Conservation (phyloP, 2,797 vertebrate species). For the Sarcophilus harrisii region DNA sequence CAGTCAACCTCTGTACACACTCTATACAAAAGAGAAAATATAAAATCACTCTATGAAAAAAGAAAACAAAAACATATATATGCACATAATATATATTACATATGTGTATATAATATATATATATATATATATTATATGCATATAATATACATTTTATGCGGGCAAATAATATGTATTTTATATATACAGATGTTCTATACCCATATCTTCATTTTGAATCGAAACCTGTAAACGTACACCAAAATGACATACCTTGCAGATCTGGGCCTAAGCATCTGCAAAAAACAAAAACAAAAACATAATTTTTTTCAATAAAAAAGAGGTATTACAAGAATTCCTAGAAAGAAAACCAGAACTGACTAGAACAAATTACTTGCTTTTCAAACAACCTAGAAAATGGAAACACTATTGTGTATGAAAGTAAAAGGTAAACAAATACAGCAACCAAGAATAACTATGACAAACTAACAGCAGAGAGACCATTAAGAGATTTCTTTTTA, state of each 20-base stretch:
- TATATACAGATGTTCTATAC: constrained; percentile 3
- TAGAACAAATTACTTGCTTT: neutral
- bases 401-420: neutral
- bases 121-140: neutral
- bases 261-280: neutral
- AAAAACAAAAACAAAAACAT: neutral
- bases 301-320: neutral
- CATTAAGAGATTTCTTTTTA: neutral
- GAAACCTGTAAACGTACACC: constrained; percentile 1
- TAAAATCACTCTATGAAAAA: neutral
- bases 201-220: neutral
- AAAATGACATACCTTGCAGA: neutral
- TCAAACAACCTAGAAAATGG: neutral
- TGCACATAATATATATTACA: neutral
- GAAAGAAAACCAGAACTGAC: neutral
- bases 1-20: neutral
- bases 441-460: neutral
- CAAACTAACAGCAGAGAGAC: neutral
- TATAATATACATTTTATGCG: neutral
- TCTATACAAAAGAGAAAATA: neutral
- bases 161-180: neutral
- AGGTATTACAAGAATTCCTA: neutral
- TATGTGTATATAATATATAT: too few relatives aligned
- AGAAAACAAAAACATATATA: neutral
- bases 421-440: neutral